A percentile compares a stretch with the other conserved stretches of the same genome.
Evolutionary conservation across 2,113 vertebrate genomes (phyloP).

Genomic region (Rhagologus leucostigma): DNA sequence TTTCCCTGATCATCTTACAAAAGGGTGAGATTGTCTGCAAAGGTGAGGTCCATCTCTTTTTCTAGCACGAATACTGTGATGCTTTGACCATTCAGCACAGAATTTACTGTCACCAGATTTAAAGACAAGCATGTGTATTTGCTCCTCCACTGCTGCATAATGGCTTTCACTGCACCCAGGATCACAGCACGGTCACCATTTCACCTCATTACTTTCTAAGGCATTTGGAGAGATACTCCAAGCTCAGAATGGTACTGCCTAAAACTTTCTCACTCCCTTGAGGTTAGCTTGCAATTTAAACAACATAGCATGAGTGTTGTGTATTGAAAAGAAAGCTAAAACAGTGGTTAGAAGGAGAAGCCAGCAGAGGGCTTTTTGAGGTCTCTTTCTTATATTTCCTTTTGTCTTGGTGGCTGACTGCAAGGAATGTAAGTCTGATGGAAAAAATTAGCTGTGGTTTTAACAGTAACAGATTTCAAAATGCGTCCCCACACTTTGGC

Average conservation of each 20-base stretch:
- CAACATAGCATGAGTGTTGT: background rate
- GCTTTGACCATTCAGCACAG: background rate
- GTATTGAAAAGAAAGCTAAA: background rate
- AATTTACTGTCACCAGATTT: background rate
- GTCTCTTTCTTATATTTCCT: background rate
- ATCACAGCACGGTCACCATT: background rate
- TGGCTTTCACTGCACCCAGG: background rate
- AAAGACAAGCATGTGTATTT: background rate
- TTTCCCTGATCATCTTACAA: background rate
- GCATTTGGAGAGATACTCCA: background rate
- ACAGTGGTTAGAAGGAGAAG: background rate
- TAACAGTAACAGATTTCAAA: background rate
- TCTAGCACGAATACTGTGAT: background rate
- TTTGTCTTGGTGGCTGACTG: background rate
- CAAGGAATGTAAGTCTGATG: background rate
- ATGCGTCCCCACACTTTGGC: background rate
- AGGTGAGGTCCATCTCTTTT: background rate
- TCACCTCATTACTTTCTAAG: background rate
- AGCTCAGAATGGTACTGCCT: background rate
- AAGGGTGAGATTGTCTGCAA: background rate
- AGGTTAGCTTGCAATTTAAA: background rate
- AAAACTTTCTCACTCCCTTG: background rate
- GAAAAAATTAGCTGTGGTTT: background rate
- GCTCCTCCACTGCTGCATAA: background rate
- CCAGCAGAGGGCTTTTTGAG: fast-evolving